Conservation (phyloP, 2,797 vertebrate species). For the Pangasius larnaudii region DNA sequence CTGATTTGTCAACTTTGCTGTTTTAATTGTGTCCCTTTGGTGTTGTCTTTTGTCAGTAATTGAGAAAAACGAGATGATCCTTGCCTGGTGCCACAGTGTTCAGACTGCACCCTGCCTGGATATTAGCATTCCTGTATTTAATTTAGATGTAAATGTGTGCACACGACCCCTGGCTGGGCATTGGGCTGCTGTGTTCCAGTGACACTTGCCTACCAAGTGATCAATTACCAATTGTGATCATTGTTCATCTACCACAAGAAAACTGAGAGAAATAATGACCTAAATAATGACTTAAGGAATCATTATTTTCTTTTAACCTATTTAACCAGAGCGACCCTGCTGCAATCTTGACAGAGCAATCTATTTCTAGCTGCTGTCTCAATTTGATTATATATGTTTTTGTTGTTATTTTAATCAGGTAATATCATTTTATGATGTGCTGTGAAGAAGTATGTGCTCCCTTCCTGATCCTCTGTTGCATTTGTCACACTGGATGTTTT, state of each 20-base stretch:
- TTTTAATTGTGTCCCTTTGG: constrained; percentile 74
- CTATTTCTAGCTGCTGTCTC: constrained; percentile 31
- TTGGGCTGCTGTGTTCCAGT: constrained; percentile 14
- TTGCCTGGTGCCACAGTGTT: constrained; percentile 52
- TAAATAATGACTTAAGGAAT: constrained; percentile 59
- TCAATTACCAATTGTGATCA: constrained; percentile 62
- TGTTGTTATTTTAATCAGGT: constrained; percentile 11
- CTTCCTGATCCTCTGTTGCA: constrained; percentile 12
- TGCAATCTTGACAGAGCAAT: constrained; percentile 43
- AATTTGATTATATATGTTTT: constrained; percentile 36
- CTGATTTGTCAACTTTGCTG: constrained; percentile 49
- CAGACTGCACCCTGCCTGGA: constrained; percentile 50
- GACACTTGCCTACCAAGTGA: constrained; percentile 63
- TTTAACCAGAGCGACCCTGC: constrained; percentile 57
- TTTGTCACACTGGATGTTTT: background rate
- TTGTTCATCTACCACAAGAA: constrained; percentile 64
- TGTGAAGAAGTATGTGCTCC: background rate
- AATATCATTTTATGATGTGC: constrained; percentile 9
- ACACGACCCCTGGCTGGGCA: constrained; percentile 43
- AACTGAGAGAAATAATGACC: constrained; percentile 53
- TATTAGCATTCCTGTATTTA: constrained; percentile 59
- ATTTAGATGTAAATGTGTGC: constrained; percentile 59
- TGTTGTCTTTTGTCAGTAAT: constrained; percentile 57
- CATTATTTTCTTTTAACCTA: constrained; percentile 51
- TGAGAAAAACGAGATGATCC: constrained; percentile 58